A percentile compares a stretch with the other conserved stretches of the same genome.
These are phyloP conservation scores for Protomyctophum bolini DNA, from an alignment of 2,113 vertebrate genomes.

Conservation along the genomic window DNA sequence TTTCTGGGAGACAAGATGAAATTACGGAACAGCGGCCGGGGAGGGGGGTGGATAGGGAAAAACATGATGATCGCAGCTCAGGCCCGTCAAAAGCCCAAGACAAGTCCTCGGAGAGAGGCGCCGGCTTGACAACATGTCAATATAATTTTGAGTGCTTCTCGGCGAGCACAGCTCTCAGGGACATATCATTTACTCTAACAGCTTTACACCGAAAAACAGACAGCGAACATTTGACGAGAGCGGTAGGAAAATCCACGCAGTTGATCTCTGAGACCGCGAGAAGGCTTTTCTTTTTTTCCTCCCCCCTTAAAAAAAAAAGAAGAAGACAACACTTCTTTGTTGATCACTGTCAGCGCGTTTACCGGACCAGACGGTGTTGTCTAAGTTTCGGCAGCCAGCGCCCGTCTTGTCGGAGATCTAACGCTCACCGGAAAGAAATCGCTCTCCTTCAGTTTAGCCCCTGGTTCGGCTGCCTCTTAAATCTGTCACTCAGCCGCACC, in stretches of 20 bases:
- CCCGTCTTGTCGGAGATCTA: slow-evolving; percentile 69
- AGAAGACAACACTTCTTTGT: slow-evolving; percentile 78
- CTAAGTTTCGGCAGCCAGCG: slow-evolving; percentile 68
- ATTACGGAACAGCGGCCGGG: slow-evolving; percentile 72
- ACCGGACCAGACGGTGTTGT: slow-evolving; percentile 78
- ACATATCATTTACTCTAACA: slow-evolving; percentile 80
- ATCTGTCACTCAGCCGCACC: slow-evolving; percentile 76
- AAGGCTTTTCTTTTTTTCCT: slow-evolving; percentile 57
- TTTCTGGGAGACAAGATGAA: slow-evolving; percentile 74
- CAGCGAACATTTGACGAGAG: slow-evolving; percentile 71
- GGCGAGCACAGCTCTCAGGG: slow-evolving; percentile 74
- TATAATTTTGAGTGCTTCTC: slow-evolving; percentile 79
- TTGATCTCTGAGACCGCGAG: slow-evolving; percentile 78
- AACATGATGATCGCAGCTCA: slow-evolving; percentile 73
- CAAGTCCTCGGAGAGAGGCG: slow-evolving; percentile 75
- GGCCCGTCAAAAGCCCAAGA: slow-evolving; percentile 76
- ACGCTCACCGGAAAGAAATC: slow-evolving; percentile 62
- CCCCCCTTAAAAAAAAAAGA: slow-evolving; percentile 52
- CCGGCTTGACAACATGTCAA: slow-evolving; percentile 83
- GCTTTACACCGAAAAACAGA: slow-evolving; percentile 61
- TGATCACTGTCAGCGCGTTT: slow-evolving; percentile 81
- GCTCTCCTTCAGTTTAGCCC: slow-evolving; percentile 74
- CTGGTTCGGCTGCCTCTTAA: slow-evolving; percentile 70
- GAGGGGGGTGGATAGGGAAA: slow-evolving; percentile 39
- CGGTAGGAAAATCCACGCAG: slow-evolving; percentile 45